These are phyloP conservation scores for Festucalex cinctus DNA, from an alignment of 2,113 vertebrate species.

Conservation along the genomic window DNA sequence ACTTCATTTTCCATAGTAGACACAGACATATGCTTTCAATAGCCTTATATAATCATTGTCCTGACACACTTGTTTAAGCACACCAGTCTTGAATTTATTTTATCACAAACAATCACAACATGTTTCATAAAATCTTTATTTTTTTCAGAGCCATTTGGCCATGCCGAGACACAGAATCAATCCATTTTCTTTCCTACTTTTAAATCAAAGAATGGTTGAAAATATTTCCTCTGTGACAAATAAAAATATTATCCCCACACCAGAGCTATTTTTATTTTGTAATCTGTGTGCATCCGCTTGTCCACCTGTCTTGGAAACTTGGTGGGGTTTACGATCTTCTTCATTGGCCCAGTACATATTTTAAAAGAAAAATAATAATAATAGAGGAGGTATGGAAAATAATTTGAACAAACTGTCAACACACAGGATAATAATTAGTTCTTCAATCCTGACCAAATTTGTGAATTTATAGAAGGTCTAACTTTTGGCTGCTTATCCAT, in stretches of 20 bases:
- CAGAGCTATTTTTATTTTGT: conserved; percentile 3
- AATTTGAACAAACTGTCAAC: neutral
- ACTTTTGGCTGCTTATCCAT: no score
- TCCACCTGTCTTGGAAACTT: neutral
- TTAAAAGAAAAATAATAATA: neutral
- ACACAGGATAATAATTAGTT: neutral
- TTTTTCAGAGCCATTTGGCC: conserved; percentile 2
- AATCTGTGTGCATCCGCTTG: neutral
- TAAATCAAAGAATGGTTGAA: conserved; percentile 13
- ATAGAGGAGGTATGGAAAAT: neutral
- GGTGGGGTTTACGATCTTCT: neutral
- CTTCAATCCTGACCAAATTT: neutral
- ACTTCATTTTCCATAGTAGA: conserved; percentile 14
- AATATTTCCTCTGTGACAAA: conserved; percentile 6
- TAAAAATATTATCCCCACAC: neutral
- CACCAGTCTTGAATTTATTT: conserved; percentile 44
- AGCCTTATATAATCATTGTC: conserved; percentile 61
- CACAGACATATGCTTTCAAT: conserved; percentile 66
- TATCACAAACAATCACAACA: conserved; percentile 17
- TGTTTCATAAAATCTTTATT: conserved; percentile 11
- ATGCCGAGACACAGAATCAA: conserved; percentile 4
- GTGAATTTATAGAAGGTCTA: neutral
- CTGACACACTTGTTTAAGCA: conserved; percentile 45
- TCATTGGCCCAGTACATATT: neutral
- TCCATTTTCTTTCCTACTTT: neutral